These are phyloP conservation scores for Eubucco bourcierii DNA, from an alignment of 2,113 vertebrate species.

Conservation along the genomic window DNA sequence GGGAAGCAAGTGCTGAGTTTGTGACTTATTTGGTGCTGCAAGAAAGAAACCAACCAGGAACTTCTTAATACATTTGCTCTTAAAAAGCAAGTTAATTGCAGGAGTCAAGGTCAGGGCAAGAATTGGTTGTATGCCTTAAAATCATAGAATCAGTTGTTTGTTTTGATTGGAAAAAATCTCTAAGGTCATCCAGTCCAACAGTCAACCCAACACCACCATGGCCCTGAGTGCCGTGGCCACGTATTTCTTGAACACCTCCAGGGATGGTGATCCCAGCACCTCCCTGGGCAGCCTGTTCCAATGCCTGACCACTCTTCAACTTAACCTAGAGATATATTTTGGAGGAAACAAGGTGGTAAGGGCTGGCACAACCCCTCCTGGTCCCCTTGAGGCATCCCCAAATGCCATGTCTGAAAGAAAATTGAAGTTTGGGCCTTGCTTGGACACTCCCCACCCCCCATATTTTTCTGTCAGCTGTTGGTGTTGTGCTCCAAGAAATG, in stretches of 20 bases:
- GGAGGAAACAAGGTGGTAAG: background rate
- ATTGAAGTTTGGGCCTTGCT: background rate
- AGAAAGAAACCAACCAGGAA: background rate
- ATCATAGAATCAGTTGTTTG: no score
- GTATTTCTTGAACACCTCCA: no score
- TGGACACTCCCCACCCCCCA: fast-evolving
- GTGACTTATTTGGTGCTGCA: background rate
- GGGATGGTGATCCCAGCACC: no score
- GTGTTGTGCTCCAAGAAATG: background rate
- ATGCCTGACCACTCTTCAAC: background rate
- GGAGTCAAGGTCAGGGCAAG: background rate
- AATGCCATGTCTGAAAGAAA: background rate
- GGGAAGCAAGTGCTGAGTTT: fast-evolving
- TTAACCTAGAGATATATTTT: background rate
- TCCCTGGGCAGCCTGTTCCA: no score
- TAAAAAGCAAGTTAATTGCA: background rate
- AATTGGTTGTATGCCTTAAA: fast-evolving
- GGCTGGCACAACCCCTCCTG: background rate
- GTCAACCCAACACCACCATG: no score
- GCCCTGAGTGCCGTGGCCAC: no score
- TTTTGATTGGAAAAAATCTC: no score
- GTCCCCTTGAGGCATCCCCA: background rate
- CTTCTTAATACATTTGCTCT: background rate
- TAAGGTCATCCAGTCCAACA: no score
- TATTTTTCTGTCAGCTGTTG: background rate